phyloP scores from a whole-genome alignment of 2,888 invertebrate genomes.

The Euplagia quadripunctaria region DNA sequence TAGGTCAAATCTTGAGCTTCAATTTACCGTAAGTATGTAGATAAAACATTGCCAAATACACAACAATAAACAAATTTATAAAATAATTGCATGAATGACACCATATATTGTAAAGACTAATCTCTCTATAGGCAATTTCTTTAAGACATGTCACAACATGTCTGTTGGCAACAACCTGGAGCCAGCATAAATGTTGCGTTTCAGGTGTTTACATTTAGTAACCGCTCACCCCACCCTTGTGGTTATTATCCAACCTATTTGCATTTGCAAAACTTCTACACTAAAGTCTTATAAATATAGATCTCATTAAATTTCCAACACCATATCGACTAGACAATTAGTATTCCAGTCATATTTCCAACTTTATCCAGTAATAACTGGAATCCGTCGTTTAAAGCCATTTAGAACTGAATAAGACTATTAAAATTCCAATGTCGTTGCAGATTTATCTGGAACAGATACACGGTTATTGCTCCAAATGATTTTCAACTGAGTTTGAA shows the following conservation, averaged over 20 bases:
- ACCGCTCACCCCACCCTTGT: too few relatives aligned
- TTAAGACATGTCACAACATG: background rate
- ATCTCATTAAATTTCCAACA: conserved; percentile 7
- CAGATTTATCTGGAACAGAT: conserved; percentile 45
- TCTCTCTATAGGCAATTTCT: background rate
- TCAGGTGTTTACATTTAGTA: too few relatives aligned
- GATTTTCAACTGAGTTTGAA: conserved; percentile 17
- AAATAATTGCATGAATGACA: too few relatives aligned
- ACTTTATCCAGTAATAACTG: conserved; percentile 43
- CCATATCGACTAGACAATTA: conserved; percentile 25
- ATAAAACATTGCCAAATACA: too few relatives aligned
- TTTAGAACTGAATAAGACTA: conserved; percentile 45
- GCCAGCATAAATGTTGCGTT: background rate
- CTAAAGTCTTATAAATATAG: background rate
- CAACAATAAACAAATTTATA: too few relatives aligned
- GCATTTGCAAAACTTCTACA: background rate
- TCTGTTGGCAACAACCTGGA: too few relatives aligned
- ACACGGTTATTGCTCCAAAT: conserved; percentile 15
- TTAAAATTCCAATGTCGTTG: conserved; percentile 45
- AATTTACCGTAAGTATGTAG: too few relatives aligned
- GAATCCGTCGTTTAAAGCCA: conserved; percentile 42
- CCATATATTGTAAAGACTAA: background rate
- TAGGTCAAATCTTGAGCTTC: too few relatives aligned
- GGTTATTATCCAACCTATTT: background rate
- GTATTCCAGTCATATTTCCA: conserved; percentile 39